phyloP scores from a whole-genome alignment of 2,888 invertebrate species.

The Phyllotreta cruciferae region DNA sequence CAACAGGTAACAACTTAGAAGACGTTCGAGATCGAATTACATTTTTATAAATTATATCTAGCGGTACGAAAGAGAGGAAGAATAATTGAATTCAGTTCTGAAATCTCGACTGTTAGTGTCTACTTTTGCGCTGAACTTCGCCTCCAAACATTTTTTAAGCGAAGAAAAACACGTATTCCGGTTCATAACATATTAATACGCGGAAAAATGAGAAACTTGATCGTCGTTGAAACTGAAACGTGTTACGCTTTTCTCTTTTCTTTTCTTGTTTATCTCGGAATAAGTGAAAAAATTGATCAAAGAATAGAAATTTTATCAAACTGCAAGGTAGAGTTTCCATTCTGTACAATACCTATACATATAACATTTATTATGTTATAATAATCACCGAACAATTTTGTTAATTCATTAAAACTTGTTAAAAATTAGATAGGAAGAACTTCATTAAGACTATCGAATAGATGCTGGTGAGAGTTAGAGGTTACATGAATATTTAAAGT shows the following conservation, averaged over 20 bases:
- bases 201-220: slow-evolving; percentile 22
- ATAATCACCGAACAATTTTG: no score
- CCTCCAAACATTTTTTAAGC: slow-evolving; percentile 9
- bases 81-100: slow-evolving; percentile 22
- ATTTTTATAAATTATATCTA: slow-evolving; percentile 22
- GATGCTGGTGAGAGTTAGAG: slow-evolving; percentile 2
- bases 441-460: no score
- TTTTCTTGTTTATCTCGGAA: background rate
- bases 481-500: slow-evolving; percentile 24
- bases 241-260: no score
- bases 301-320: background rate
- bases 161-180: slow-evolving; percentile 15
- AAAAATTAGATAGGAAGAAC: no score
- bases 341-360: no score
- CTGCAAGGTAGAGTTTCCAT: no score
- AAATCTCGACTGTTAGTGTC: slow-evolving; percentile 23
- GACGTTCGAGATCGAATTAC: slow-evolving; percentile 11
- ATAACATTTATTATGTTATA: no score
- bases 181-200: slow-evolving; percentile 20
- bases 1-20: slow-evolving; percentile 17
- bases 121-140: slow-evolving; percentile 9
- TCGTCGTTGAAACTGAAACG: slow-evolving; percentile 11
- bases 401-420: no score
- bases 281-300: slow-evolving; percentile 3
- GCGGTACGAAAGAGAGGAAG: slow-evolving; percentile 2